Evolutionary conservation across 2,797 vertebrate genomes (phyloP).

Genomic region (Tenualosa ilisha): DNA sequence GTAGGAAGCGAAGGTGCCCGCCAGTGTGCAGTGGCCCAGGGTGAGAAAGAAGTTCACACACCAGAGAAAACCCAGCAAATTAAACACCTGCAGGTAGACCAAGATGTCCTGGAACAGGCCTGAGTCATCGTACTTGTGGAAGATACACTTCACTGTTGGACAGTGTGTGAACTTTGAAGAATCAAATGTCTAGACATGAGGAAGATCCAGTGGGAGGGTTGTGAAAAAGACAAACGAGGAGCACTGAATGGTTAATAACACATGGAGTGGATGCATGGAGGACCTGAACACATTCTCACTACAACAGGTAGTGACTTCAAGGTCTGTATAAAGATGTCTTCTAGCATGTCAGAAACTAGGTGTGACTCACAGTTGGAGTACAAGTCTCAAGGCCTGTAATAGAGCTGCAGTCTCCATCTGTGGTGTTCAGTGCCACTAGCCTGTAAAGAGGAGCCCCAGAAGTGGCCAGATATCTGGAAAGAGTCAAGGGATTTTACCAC

Average conservation of each 20-base stretch:
- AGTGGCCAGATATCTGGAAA: background rate
- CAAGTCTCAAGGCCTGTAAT: background rate
- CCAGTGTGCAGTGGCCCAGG: background rate
- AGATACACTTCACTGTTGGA: background rate
- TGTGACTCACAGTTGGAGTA: background rate
- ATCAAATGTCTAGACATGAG: background rate
- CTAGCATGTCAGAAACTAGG: background rate
- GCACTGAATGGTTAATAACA: too few relatives aligned
- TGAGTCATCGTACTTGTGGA: background rate
- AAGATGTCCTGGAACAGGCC: background rate
- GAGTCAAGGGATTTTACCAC: background rate
- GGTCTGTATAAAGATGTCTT: too few relatives aligned
- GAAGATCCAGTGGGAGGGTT: background rate
- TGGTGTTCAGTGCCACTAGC: background rate
- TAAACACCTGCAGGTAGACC: background rate
- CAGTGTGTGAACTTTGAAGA: background rate
- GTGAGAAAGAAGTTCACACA: background rate
- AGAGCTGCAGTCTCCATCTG: background rate
- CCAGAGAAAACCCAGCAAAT: background rate
- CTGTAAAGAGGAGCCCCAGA: background rate
- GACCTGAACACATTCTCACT: too few relatives aligned
- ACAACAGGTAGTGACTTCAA: too few relatives aligned
- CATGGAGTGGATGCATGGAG: too few relatives aligned
- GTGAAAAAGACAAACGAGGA: too few relatives aligned
- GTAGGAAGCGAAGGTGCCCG: background rate